Base-by-base conservation (phyloP, 2,888 invertebrate species). In the Amaurobius ferox region DNA sequence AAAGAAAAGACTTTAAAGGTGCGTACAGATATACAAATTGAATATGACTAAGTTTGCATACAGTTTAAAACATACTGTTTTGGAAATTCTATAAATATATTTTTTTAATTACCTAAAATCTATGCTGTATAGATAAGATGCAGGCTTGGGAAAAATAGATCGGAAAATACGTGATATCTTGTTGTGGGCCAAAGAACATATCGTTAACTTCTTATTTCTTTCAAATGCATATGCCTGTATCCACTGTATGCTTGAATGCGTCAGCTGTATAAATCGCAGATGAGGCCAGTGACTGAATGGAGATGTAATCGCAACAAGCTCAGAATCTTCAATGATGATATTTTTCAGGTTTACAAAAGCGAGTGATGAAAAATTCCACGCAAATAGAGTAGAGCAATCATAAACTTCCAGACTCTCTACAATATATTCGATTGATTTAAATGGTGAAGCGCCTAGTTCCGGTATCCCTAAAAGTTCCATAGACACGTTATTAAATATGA, bases 91-190 rank as follows among this genome's bases (percentile, higher is more conserved):
- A 35, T 35, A 35, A 6, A 35, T 35, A 35, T 35, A 35, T 7
- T 35, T 6, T 19, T 30, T n/a, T n/a, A 40, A 23, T 71, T 76
- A 83, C 81, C 81, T 83, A n/a, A 83, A 76, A 83, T 83, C 81
- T 26, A 83, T 23, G 48, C 76, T 83, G 70, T 70, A 83, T 9
- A 83, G 64, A 19, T 76, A 6, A 1, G 26, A 0, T 3, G 81
- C 81, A 26, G 70, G 81, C 23, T 83, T 19, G 13, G 81, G 81
- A 64, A 83, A 83, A 64, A 83, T 76, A 19, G 70, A 70, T n/a
- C 81, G 64, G 19, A 30, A 23, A 1, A 83, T 26, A n/a, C 32
- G n/a, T 3, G 23, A 13, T 9, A 83, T 71, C 19, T 26, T 28
- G 40, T 83, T 83, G 48, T 76, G 76, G n/a, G 81, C 23, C 26